Evolutionary conservation across 2,888 invertebrate species (phyloP), one percentile per base, ranked within the genome.

Genomic region (Mechanitis mazaeus): DNA sequence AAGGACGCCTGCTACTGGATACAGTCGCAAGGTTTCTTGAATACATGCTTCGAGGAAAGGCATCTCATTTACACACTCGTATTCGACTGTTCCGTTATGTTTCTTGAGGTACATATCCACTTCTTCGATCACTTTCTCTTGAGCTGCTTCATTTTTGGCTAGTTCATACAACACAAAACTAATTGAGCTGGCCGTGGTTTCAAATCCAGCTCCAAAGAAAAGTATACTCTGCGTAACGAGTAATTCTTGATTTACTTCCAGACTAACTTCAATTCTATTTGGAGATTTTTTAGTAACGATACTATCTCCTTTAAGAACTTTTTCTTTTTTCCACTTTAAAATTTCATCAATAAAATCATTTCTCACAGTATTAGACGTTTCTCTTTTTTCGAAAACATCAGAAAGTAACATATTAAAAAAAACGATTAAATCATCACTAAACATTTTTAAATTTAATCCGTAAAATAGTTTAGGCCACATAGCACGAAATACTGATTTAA

Each of bases 141-240:
- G 78, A 0, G 60, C 69, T 3, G 69, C 67, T 2, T 61, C 70
- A 33, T 75, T 59, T 56, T 80, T 82, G 0, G 83, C 77, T 0
- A 84, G 64, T 64, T 84, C 83, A 55, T 67, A 81, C 2, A 83
- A 61, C 9, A 74, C 69, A 45, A 75, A 75, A 3, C 72, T 71
- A n/a, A 76, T 64, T 0, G 78, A 77, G 0, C 73, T 69, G 0
- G 84, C 69, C 2, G 83, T 78, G 0, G 83, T 80, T 45, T 84
- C 83, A 45, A 72, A 83, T 3, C 84, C 83, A n/a, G 81, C 84
- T 0, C 64, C 77, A 38, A 82, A 84, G 55, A 93, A 91, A 0
- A 89, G 69, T 9, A 91, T 77, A 1, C 91, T 88, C 61, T 93
- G 92, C 0, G 91, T 85, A 0, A 90, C 83, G 3, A 92, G 68